Evolutionary conservation across 2,797 vertebrate genomes (phyloP).

Genomic region (Phrynocephalus forsythii): DNA sequence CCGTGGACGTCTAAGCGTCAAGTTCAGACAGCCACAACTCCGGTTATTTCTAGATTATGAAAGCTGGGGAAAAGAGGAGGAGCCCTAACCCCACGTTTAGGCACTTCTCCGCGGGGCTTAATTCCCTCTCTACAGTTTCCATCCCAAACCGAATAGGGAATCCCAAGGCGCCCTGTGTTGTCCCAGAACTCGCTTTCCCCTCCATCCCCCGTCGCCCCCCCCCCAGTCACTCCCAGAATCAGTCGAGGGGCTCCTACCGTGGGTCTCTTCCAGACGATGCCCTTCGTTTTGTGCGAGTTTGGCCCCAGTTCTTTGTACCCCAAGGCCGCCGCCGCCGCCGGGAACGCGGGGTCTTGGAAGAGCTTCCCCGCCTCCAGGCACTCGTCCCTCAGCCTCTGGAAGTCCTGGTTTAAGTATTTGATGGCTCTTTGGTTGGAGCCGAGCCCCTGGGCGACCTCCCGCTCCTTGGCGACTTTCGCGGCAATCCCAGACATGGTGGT

Average conservation of each 20-base stretch:
- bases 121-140: too few relatives aligned
- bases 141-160: too few relatives aligned
- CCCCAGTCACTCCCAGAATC: neutral
- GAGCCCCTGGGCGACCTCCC: slow-evolving; percentile 83
- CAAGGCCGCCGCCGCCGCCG: slow-evolving; percentile 81
- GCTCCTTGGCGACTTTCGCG: slow-evolving; percentile 80
- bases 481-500: slow-evolving; percentile 85
- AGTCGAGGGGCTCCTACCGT: slow-evolving; percentile 71
- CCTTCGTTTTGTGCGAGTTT: slow-evolving; percentile 83
- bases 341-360: slow-evolving; percentile 87
- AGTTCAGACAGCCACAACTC: neutral
- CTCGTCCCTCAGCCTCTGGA: slow-evolving; percentile 76
- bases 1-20: neutral
- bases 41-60: neutral
- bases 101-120: too few relatives aligned
- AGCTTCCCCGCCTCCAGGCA: slow-evolving; percentile 79
- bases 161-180: neutral
- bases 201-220: neutral
- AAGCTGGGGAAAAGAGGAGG: too few relatives aligned
- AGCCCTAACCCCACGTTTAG: neutral
- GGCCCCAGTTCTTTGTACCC: slow-evolving; percentile 90
- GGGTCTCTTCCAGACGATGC: slow-evolving; percentile 89
- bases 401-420: slow-evolving; percentile 87
- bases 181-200: too few relatives aligned
- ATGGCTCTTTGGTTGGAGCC: slow-evolving; percentile 85